Evolutionary conservation across 2,797 vertebrate genomes (phyloP), one percentile per base, ranked within the genome.

Genomic region (Chelon auratus): DNA sequence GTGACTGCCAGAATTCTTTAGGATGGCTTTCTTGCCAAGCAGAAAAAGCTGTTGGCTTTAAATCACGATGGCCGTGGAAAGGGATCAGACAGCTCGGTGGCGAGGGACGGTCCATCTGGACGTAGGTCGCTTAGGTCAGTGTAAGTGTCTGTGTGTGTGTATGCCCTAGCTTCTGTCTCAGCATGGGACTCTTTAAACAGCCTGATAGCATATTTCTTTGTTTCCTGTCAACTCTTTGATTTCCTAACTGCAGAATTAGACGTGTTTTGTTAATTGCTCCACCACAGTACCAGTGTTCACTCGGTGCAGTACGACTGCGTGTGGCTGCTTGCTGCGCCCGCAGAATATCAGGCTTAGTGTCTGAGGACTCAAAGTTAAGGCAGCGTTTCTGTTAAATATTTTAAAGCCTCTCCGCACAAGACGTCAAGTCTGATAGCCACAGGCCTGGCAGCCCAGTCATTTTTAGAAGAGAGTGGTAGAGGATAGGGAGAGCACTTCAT

Each of bases 361-460:
- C 85, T 74, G 83, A 80, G 86, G 81, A 85, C 64, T 87, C 89
- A 91, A 93, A 93, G 92, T 90, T 86, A 92, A 94, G 90, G 89
- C 90, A 45, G 78, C 76, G 80, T 91, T 91, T 89, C 90, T 93
- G 83, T 91, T 94, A 83, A 95, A 95, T 95, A 94, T 94, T 95
- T 95, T 90, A 95, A 86, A 86, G 78, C 84, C 87, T 92, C 87
- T 88, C 88, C 59, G 77, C 82, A 87, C 89, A 91, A 93, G 92
- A 91, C 85, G 86, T 93, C 93, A 92, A 84, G 85, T 62, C 83
- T 93, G 89, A 93, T 83, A 88, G 89, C 89, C 86, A 89, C 75
- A 30, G 83, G 79, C 88, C 86, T 85, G 72, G 85, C 87, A 91
- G 88, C 79, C 82, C 74, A 87, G 92, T 92, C 92, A 93, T 94